phyloP scores from a whole-genome alignment of 1,140 invertebrate genomes.

The Ips typographus region DNA sequence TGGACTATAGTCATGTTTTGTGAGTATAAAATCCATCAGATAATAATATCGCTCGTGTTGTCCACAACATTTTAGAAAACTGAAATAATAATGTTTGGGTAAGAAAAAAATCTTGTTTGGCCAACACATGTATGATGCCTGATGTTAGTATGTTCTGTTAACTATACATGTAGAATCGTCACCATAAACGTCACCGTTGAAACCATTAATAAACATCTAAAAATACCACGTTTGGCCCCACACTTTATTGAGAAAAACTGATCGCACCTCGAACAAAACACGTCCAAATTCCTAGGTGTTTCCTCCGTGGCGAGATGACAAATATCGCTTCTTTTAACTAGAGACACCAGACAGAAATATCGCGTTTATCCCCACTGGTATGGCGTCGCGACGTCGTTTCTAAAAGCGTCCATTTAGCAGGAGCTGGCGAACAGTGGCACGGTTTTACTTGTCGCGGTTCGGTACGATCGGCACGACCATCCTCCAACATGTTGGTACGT shows the following conservation, averaged over 20 bases:
- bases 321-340: constrained; percentile 10
- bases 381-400: constrained; percentile 32
- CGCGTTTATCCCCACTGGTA: background rate
- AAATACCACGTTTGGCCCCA: background rate
- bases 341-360: constrained; percentile 4
- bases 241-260: background rate
- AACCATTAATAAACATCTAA: background rate
- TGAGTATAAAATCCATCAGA: too few relatives aligned
- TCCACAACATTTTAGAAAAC: too few relatives aligned
- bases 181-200: too few relatives aligned
- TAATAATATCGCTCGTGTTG: too few relatives aligned
- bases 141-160: too few relatives aligned
- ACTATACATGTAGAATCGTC: too few relatives aligned
- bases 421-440: constrained; percentile 29
- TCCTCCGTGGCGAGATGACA: constrained; percentile 15
- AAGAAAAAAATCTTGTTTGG: too few relatives aligned
- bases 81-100: too few relatives aligned
- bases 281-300: constrained; percentile 15
- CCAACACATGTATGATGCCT: too few relatives aligned
- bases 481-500: too few relatives aligned
- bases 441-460: constrained; percentile 15
- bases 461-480: too few relatives aligned
- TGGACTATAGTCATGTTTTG: too few relatives aligned
- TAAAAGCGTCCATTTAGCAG: constrained; percentile 43
- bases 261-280: background rate